A percentile compares a stretch with the other conserved stretches of the same genome.
These are phyloP conservation scores for Rhingia campestris DNA, from an alignment of 2,888 invertebrate genomes.

Conservation along the genomic window DNA sequence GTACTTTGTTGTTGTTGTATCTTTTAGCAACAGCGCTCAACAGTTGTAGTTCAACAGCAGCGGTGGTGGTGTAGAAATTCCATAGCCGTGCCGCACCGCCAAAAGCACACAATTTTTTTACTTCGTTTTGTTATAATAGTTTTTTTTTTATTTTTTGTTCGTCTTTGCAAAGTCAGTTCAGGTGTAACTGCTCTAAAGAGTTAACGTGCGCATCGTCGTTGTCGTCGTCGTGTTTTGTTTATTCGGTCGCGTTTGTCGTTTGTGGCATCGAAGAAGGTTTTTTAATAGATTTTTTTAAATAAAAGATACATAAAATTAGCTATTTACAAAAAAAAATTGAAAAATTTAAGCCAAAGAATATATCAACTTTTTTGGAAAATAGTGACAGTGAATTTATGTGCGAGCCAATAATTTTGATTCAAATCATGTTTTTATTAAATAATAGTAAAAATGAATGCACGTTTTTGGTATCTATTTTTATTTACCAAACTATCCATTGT, in stretches of 20 bases:
- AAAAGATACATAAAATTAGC: no score
- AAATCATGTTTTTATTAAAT: no score
- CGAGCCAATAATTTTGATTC: no score
- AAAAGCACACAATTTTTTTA: constrained; percentile 62
- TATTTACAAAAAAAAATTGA: background rate
- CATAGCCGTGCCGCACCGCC: constrained; percentile 54
- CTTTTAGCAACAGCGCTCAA: constrained; percentile 49
- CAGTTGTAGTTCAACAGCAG: constrained; percentile 48
- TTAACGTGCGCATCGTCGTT: constrained; percentile 70
- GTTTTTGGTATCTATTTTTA: no score
- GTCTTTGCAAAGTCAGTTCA: constrained; percentile 68
- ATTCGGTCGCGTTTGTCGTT: constrained; percentile 12
- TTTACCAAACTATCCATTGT: no score
- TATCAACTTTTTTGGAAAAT: no score
- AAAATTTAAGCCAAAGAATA: background rate
- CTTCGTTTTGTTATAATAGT: constrained; percentile 32
- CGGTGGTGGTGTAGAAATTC: constrained; percentile 58
- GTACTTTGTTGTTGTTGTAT: constrained; percentile 31
- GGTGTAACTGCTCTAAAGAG: constrained; percentile 73
- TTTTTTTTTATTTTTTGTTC: constrained; percentile 54
- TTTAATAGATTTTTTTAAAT: background rate
- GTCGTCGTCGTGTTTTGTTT: constrained; percentile 33
- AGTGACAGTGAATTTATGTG: no score
- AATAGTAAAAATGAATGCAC: no score
- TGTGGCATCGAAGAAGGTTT: constrained; percentile 19